Conservation (phyloP, 1,140 invertebrate species). For the Brachionus manjavacas region DNA sequence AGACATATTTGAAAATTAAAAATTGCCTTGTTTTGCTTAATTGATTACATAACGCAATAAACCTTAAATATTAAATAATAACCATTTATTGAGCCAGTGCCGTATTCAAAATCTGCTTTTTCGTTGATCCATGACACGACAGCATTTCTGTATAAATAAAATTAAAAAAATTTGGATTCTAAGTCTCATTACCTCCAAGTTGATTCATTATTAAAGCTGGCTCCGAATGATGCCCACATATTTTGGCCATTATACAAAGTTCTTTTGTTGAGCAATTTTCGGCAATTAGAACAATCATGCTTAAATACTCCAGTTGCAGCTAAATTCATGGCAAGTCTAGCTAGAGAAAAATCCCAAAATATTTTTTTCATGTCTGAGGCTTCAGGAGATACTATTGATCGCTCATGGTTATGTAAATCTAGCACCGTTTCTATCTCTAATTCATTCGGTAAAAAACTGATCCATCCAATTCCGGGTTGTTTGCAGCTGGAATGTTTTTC, state of each 20-base stretch:
- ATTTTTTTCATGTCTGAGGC: slow-evolving; percentile 3
- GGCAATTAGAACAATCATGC: slow-evolving; percentile 27
- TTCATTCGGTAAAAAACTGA: neutral
- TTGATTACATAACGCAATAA: too few species aligned
- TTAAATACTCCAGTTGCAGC: neutral
- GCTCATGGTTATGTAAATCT: neutral
- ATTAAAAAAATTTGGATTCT: too few species aligned
- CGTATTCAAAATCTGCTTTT: slow-evolving; percentile 16
- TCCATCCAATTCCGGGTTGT: neutral
- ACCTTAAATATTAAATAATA: neutral
- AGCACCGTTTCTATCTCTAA: neutral
- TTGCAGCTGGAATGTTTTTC: neutral
- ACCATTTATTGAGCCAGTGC: slow-evolving; percentile 16
- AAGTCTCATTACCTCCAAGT: neutral
- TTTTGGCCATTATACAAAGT: slow-evolving; percentile 30
- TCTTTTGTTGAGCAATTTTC: slow-evolving; percentile 4
- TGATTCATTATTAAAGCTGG: neutral
- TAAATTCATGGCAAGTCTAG: neutral
- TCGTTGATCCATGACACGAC: neutral
- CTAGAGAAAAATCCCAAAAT: slow-evolving; percentile 16
- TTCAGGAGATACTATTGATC: neutral
- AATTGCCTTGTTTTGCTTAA: too few species aligned
- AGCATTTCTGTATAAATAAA: neutral
- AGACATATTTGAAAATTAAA: too few species aligned
- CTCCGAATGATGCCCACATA: neutral